A percentile compares a stretch with the other conserved stretches of the same genome.
Evolutionary conservation across 2,888 invertebrate species (phyloP).

Genomic region (Protonemura montana): DNA sequence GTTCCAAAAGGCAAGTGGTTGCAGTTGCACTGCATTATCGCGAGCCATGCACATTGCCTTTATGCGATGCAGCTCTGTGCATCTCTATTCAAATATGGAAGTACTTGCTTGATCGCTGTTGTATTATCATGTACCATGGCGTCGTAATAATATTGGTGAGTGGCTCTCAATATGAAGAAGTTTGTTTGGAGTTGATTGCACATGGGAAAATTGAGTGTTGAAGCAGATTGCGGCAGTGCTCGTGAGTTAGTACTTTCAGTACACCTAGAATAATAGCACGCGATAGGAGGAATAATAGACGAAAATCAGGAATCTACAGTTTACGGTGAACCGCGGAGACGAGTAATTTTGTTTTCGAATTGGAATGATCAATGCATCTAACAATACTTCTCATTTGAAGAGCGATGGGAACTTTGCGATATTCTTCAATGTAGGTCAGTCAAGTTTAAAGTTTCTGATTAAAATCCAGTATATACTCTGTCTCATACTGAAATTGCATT

Average conservation of each 20-base stretch:
- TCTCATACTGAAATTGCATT: background rate
- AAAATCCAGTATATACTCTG: background rate
- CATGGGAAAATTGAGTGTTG: background rate
- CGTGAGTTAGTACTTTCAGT: background rate
- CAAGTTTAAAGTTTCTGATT: background rate
- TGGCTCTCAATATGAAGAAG: background rate
- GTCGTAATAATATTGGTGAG: background rate
- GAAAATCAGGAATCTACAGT: no score
- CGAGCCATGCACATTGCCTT: background rate
- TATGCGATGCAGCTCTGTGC: background rate
- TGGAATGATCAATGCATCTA: background rate
- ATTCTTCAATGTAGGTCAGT: slow-evolving; percentile 3
- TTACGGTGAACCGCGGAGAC: no score
- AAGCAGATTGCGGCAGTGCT: background rate
- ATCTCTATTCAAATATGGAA: background rate
- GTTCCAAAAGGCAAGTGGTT: background rate
- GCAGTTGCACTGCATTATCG: background rate
- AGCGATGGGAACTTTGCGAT: background rate
- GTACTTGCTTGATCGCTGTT: background rate
- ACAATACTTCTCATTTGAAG: background rate
- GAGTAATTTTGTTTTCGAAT: background rate
- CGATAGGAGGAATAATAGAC: background rate
- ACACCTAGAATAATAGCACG: background rate
- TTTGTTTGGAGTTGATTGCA: slow-evolving; percentile 2
- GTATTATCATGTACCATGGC: background rate